These are phyloP conservation scores for Pelvicachromis taeniatus DNA, from an alignment of 2,113 vertebrate genomes.

Conservation along the genomic window DNA sequence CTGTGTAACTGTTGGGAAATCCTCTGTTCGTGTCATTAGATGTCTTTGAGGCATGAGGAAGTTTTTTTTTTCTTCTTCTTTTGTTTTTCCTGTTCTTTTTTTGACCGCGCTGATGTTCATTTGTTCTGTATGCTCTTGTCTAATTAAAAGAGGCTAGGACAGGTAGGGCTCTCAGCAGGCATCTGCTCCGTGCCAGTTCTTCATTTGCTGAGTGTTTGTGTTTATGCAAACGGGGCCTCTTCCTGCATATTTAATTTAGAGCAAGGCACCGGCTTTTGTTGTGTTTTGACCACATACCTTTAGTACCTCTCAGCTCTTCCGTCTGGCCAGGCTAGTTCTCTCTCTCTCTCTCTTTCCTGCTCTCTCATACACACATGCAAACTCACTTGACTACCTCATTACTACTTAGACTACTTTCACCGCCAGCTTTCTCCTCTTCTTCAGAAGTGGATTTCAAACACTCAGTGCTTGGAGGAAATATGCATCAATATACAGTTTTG, in stretches of 20 bases:
- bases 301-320: slow-evolving; percentile 81
- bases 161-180: slow-evolving; percentile 88
- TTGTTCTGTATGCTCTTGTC: slow-evolving; percentile 52
- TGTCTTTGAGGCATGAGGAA: slow-evolving; percentile 4
- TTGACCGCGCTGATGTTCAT: slow-evolving; percentile 40
- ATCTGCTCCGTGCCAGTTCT: slow-evolving; percentile 84
- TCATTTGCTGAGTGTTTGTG: slow-evolving; percentile 98
- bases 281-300: slow-evolving; percentile 97
- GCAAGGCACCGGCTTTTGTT: slow-evolving; percentile 93
- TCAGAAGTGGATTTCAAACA: slow-evolving; percentile 50
- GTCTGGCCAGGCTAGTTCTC: slow-evolving; percentile 57
- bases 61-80: not conserved
- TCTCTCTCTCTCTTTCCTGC: not conserved
- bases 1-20: not conserved
- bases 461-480: slow-evolving; percentile 13
- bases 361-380: not conserved
- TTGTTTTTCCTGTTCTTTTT: not conserved
- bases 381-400: slow-evolving; percentile 26
- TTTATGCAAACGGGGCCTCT: slow-evolving; percentile 96
- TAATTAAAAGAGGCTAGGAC: slow-evolving; percentile 77
- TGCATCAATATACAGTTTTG: slow-evolving; percentile 31
- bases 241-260: slow-evolving; percentile 97
- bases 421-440: slow-evolving; percentile 33
- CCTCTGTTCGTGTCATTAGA: not conserved
- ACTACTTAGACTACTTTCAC: slow-evolving; percentile 31